phyloP scores from a whole-genome alignment of 2,888 invertebrate genomes.

The Pristionchus exspectatus region DNA sequence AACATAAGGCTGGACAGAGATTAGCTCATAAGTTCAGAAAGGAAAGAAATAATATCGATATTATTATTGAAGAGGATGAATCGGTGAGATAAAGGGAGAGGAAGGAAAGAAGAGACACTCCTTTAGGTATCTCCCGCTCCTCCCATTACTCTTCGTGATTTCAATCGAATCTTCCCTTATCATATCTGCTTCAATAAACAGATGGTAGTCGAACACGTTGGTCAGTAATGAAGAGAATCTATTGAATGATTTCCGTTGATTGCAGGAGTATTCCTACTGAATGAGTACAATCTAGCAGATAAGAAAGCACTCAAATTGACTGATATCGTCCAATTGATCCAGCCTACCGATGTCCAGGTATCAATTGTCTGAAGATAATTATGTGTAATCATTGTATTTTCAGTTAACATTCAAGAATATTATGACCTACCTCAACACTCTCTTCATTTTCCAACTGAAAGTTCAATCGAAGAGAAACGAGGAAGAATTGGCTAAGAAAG shows the following conservation, averaged over 20 bases:
- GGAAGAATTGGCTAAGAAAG: slow-evolving; percentile 59
- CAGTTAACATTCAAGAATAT: slow-evolving; percentile 75
- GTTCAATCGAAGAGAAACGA: slow-evolving; percentile 68
- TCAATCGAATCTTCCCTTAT: slow-evolving; percentile 73
- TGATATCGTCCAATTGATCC: slow-evolving; percentile 73
- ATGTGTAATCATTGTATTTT: not conserved
- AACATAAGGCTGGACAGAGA: slow-evolving; percentile 64
- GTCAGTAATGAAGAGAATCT: slow-evolving; percentile 57
- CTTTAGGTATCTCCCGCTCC: not conserved
- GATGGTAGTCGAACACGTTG: slow-evolving; percentile 75
- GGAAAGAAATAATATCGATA: slow-evolving; percentile 55
- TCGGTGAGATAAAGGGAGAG: not conserved
- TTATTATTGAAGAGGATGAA: slow-evolving; percentile 46
- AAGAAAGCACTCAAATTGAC: slow-evolving; percentile 72
- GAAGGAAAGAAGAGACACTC: not conserved
- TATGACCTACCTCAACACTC: slow-evolving; percentile 71
- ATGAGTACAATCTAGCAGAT: slow-evolving; percentile 72
- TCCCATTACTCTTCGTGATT: slow-evolving; percentile 58
- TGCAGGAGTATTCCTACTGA: slow-evolving; percentile 68
- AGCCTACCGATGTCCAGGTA: slow-evolving; percentile 74
- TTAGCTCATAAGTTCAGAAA: slow-evolving; percentile 65
- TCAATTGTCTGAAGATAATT: not conserved
- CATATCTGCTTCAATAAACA: slow-evolving; percentile 77
- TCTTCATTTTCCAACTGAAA: slow-evolving; percentile 76
- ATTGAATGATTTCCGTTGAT: not conserved